These are phyloP conservation scores for Hesperophylax magnus DNA, from an alignment of 1,140 invertebrate genomes.

Conservation along the genomic window DNA sequence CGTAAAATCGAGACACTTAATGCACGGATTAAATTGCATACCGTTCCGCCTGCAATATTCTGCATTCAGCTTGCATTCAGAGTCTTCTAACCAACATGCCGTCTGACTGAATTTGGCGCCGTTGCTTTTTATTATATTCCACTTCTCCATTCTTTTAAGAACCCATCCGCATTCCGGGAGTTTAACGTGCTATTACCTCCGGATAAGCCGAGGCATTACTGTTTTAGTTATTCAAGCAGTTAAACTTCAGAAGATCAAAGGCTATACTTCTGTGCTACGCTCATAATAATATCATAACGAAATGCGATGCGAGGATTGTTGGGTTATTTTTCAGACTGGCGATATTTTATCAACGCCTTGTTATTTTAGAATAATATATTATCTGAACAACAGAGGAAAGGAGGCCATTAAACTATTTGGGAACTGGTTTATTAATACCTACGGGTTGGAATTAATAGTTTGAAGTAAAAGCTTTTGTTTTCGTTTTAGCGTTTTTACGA, in stretches of 20 bases:
- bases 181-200: slow-evolving; percentile 33
- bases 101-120: slow-evolving; percentile 25
- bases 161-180: slow-evolving; percentile 30
- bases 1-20: too few relatives aligned
- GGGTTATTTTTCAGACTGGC: not conserved
- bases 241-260: slow-evolving; percentile 18
- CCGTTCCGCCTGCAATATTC: too few relatives aligned
- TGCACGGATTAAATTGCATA: too few relatives aligned
- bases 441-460: too few relatives aligned
- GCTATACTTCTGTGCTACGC: not conserved
- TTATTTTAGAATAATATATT: not conserved
- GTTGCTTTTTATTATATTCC: slow-evolving; percentile 25
- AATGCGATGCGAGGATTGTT: not conserved
- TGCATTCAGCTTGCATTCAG: too few relatives aligned
- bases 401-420: too few relatives aligned
- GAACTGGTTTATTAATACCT: slow-evolving; percentile 2
- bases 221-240: slow-evolving; percentile 42
- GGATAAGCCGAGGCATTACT: slow-evolving; percentile 37
- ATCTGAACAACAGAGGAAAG: too few relatives aligned
- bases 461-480: too few relatives aligned
- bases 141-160: slow-evolving; percentile 19
- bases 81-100: too few relatives aligned
- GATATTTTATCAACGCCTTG: slow-evolving; percentile 23
- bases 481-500: too few relatives aligned
- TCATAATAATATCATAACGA: not conserved